A percentile compares a stretch with the other conserved stretches of the same genome.
These are phyloP conservation scores for Macrobrachium nipponense DNA, from an alignment of 1,140 invertebrate species.

Conservation along the genomic window DNA sequence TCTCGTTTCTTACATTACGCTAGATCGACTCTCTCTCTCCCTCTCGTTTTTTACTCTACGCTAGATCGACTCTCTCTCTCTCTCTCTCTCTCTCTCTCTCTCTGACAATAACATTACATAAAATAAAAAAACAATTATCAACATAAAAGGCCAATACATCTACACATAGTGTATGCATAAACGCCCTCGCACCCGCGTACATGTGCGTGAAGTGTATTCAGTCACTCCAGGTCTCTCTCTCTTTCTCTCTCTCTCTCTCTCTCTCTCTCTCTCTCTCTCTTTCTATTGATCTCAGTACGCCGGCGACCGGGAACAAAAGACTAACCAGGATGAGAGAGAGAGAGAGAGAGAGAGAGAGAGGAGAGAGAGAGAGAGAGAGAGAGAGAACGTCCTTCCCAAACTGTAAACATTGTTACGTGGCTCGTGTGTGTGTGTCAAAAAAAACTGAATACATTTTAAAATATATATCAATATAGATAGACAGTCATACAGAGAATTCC, in stretches of 20 bases:
- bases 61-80: neutral
- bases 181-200: too few species aligned
- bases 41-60: neutral
- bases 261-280: slow-evolving; percentile 13
- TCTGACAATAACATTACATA: too few species aligned
- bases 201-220: too few species aligned
- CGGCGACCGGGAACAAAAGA: neutral
- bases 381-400: neutral
- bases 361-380: slow-evolving; percentile 18
- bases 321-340: slow-evolving; percentile 2
- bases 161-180: too few species aligned
- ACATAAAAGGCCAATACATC: too few species aligned
- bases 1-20: neutral
- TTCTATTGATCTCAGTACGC: neutral
- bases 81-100: neutral
- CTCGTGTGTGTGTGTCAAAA: neutral
- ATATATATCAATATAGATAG: neutral
- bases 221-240: neutral
- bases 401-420: neutral
- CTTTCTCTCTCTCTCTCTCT: neutral
- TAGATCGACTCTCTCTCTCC: neutral
- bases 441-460: neutral
- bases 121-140: too few species aligned
- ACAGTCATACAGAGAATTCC: neutral
- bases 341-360: slow-evolving; percentile 18